These are phyloP conservation scores for Metellina segmentata DNA, from an alignment of 2,888 invertebrate species.

Conservation along the genomic window DNA sequence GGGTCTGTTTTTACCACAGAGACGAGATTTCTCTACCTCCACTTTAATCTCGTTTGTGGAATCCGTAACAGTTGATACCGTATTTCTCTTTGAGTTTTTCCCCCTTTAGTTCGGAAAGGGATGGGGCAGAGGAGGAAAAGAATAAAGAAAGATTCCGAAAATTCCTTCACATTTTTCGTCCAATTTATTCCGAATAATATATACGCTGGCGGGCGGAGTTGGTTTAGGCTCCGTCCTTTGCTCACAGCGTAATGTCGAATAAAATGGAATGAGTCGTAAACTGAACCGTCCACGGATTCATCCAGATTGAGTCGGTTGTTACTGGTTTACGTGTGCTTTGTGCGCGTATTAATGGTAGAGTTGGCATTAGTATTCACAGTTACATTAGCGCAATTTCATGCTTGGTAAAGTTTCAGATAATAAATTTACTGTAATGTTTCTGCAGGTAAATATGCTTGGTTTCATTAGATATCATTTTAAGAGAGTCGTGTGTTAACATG, in stretches of 20 bases:
- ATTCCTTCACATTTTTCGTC: conserved; percentile 45
- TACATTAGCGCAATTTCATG: too few relatives aligned
- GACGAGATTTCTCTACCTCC: conserved; percentile 54
- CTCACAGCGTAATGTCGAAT: neutral
- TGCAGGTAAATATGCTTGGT: too few relatives aligned
- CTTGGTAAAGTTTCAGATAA: too few relatives aligned
- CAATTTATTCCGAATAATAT: conserved; percentile 70
- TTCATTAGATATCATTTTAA: too few relatives aligned
- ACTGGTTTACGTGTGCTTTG: too few relatives aligned
- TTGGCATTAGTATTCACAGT: too few relatives aligned
- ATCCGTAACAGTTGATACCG: conserved; percentile 28
- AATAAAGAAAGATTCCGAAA: conserved; percentile 31
- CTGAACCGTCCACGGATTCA: too few relatives aligned
- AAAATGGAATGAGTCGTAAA: neutral
- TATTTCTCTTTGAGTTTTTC: conserved; percentile 31
- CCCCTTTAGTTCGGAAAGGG: neutral
- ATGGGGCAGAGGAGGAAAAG: neutral
- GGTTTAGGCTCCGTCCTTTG: neutral
- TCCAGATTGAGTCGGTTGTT: too few relatives aligned
- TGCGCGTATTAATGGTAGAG: too few relatives aligned
- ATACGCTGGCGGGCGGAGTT: neutral
- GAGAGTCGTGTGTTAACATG: too few relatives aligned
- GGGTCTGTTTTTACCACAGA: conserved; percentile 36
- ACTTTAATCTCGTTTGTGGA: conserved; percentile 72
- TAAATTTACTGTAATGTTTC: too few relatives aligned